phyloP scores from a whole-genome alignment of 2,888 invertebrate species.

The Apamea crenata region DNA sequence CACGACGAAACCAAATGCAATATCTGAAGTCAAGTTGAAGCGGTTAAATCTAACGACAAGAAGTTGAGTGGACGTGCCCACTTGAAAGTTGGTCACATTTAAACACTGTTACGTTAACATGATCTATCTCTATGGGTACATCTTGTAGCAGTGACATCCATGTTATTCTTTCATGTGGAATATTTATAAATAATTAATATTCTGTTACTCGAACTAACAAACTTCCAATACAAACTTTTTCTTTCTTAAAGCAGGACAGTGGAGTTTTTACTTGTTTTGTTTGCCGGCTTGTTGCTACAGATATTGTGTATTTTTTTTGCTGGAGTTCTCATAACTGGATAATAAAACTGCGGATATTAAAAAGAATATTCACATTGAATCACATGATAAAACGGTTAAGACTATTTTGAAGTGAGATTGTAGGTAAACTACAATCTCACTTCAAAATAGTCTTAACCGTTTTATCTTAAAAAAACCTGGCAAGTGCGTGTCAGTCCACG shows the following conservation, averaged over 20 bases:
- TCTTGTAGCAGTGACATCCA: neutral
- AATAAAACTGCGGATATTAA: constrained; percentile 15
- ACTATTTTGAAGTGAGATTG: no score
- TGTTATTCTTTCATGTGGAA: neutral
- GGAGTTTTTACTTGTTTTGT: constrained; percentile 13
- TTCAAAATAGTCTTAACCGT: constrained; percentile 6
- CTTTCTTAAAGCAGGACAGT: neutral
- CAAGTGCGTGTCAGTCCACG: no score
- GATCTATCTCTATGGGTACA: neutral
- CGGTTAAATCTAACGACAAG: neutral
- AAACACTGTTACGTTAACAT: neutral
- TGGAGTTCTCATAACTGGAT: neutral
- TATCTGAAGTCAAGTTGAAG: constrained; percentile 22
- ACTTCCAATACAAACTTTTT: constrained; percentile 32
- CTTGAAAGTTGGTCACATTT: neutral
- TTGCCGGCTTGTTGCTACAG: constrained; percentile 14
- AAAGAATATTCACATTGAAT: neutral
- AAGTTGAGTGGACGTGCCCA: constrained; percentile 13
- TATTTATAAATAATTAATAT: constrained; percentile 42
- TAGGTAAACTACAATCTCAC: neutral
- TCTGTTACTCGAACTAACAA: constrained; percentile 27
- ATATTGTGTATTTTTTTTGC: neutral
- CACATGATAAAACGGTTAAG: no score
- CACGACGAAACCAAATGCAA: constrained; percentile 1
- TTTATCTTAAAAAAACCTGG: constrained; percentile 48